Percentiles rank a stretch among this genome's conserved stretches.
Evolutionary conservation across 1,140 invertebrate genomes (phyloP).

Genomic region (Whitmania pigra): DNA sequence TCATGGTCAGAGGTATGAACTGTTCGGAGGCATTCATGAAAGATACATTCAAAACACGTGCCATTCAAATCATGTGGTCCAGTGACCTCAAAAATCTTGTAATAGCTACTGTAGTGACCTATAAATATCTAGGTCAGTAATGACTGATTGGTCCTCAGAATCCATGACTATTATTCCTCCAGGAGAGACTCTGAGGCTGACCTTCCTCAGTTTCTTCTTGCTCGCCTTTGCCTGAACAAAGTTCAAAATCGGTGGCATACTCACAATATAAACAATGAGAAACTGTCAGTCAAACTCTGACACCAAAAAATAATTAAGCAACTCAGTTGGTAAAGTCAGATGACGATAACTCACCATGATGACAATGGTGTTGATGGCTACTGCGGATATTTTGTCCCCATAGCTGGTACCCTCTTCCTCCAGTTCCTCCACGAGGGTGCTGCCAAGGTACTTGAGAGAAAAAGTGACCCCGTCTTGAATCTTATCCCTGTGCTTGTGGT

Average conservation of each 20-base stretch:
- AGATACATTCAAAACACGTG: too few species aligned
- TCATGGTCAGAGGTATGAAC: too few species aligned
- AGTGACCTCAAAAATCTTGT: too few species aligned
- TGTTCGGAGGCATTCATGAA: too few species aligned
- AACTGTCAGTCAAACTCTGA: too few species aligned
- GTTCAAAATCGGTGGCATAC: conserved; percentile 28
- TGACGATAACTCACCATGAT: conserved; percentile 44
- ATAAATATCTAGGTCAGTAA: conserved; percentile 68
- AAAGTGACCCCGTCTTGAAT: conserved; percentile 51
- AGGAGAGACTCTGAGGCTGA: conserved; percentile 58
- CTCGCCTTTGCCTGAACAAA: conserved; percentile 52
- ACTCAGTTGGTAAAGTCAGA: neutral
- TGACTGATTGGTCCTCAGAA: conserved; percentile 54
- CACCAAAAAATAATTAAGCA: neutral
- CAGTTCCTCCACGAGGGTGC: conserved; percentile 54
- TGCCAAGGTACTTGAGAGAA: conserved; percentile 60
- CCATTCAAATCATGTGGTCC: too few species aligned
- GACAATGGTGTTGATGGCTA: conserved; percentile 58
- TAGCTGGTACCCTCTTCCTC: conserved; percentile 41
- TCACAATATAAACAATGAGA: neutral
- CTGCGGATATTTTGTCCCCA: conserved; percentile 50
- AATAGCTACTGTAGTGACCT: conserved; percentile 45
- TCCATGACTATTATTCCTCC: conserved; percentile 62
- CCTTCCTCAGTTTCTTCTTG: conserved; percentile 58
- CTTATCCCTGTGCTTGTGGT: conserved; percentile 50